A percentile compares a stretch with the other conserved stretches of the same genome.
These are phyloP conservation scores for Casuarius casuarius DNA, from an alignment of 2,113 vertebrate species.

Conservation along the genomic window DNA sequence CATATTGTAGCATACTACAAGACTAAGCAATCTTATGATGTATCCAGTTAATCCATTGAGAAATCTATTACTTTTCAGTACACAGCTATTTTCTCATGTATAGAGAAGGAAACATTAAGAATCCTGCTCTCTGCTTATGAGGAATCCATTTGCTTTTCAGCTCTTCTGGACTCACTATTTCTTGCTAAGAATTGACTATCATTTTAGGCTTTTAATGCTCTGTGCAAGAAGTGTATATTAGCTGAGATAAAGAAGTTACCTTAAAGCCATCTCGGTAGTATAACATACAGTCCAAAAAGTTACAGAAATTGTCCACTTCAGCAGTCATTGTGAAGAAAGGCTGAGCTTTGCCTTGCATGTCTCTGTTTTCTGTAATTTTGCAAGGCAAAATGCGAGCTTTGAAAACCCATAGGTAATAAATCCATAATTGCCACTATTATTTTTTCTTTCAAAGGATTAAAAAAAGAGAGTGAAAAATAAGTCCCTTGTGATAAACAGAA, in stretches of 20 bases:
- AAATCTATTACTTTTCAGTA: not conserved
- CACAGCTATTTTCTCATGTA: not conserved
- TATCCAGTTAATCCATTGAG: not conserved
- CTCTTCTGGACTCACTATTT: slow-evolving; percentile 7
- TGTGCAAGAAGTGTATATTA: not conserved
- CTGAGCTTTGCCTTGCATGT: not conserved
- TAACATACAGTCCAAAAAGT: not conserved
- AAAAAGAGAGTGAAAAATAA: not conserved
- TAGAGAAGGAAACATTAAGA: not conserved
- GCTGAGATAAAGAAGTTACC: slow-evolving; percentile 18
- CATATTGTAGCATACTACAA: not conserved
- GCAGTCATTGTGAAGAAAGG: slow-evolving; percentile 17
- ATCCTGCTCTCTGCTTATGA: not conserved
- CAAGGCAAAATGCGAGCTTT: slow-evolving; percentile 20
- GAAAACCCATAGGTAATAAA: slow-evolving; percentile 40
- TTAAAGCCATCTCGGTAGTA: slow-evolving; percentile 37
- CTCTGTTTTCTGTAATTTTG: slow-evolving; percentile 39
- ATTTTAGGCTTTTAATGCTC: not conserved
- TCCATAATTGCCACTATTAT: not conserved
- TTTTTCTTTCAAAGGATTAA: not conserved
- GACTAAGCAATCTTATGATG: not conserved
- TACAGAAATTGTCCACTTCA: slow-evolving; percentile 38
- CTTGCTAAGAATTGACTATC: not conserved
- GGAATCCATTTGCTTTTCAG: not conserved
- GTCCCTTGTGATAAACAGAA: not conserved